Base-by-base conservation (phyloP, 2,888 invertebrate species). In the Heteromurus nitidus region DNA sequence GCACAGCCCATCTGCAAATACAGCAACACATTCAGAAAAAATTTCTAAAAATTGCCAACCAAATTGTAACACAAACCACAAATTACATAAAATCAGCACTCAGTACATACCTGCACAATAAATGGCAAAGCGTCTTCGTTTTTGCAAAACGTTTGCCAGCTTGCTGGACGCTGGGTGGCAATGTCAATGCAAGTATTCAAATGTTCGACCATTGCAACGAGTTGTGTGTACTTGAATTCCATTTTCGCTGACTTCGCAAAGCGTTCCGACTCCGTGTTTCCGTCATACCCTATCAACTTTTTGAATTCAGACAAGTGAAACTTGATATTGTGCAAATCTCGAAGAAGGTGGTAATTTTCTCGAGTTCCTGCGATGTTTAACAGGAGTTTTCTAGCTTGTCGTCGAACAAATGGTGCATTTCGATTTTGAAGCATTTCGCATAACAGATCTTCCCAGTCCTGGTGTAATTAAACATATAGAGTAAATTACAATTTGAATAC, bases 371-470 rank as follows among this genome's bases (percentile, higher is more conserved):
- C 97, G 86, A 98, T 94, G 87, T 96, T 94, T 86, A 98, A 91
- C 20, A 99, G 90, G 20, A 99, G 91, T 90, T 98, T 98, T 72
- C 98, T 93, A 0, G 91, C 91, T 92, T 98, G 97, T 86, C 97
- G 93, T 81, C 92, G 92, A 0, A 95, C 93, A 88, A 93, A 93
- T 9, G 97, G 96, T n/a, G 96, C 95, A 88, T 96, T 95, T 86
- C 94, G 94, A 67, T 95, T 94, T 95, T 98, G 97, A 95, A 97
- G 96, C 88, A 96, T 97, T 88, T 97, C 96, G 90, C 97, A 97
- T 2, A 97, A 91, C 73, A 94, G 92, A 50, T 93, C 93, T 86
- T 93, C 93, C 95, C 95, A 95, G 24, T 86, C 86, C 85, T 84
- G 7, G n/a, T 36, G 28, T 2, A 22, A 26, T 47, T 18, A 69